Base-by-base conservation (phyloP, 2,888 invertebrate genomes). In the Cylloceria caligata region DNA sequence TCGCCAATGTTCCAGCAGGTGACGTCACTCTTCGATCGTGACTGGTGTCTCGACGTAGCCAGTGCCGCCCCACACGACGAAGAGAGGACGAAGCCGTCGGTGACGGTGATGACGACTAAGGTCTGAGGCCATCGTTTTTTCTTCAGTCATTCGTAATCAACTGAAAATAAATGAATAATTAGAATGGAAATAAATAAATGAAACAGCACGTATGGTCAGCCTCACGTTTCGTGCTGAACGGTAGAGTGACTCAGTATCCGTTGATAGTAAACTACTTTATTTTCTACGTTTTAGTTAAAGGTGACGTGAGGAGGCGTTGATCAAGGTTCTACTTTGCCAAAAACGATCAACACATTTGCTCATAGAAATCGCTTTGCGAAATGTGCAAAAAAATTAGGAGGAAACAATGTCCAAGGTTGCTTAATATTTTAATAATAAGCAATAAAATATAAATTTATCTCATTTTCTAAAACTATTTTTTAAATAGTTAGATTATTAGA, bases 11-110 rank as follows among this genome's bases (percentile, higher is more conserved):
- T 57, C 42, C 27, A 11, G 24, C n/a, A 39, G 27, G 45, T 72
- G 71, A 72, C 71, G 71, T 72, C 71, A 71, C 73, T 34, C 16
- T 52, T 30, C 47, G 27, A 30, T 62, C 62, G 62, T 64, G 62
- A 62, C 36, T 62, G 49, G 49, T 30, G 42, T 60, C 62, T n/a
- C 11, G 39, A 39, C 47, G 27, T 49, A 49, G 16, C 49, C 52
- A 19, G 47, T 16, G 52, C 49, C 64, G 34, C 11, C 24, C 19
- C 19, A 60, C 36, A 74, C 55, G 55, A 74, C 74, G 74, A 52
- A 3, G 52, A 65, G 27, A 39, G 60, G 30, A 52, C 74, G 39
- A 39, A 65, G 30, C 52, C 27, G 64, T 65, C 65, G 74, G 55
- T 74, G 74, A 74, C 55, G 64, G 13, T 45, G n/a, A 24, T 19